Conservation (phyloP, 2,888 invertebrate genomes). For the Ophion obscuratus region DNA sequence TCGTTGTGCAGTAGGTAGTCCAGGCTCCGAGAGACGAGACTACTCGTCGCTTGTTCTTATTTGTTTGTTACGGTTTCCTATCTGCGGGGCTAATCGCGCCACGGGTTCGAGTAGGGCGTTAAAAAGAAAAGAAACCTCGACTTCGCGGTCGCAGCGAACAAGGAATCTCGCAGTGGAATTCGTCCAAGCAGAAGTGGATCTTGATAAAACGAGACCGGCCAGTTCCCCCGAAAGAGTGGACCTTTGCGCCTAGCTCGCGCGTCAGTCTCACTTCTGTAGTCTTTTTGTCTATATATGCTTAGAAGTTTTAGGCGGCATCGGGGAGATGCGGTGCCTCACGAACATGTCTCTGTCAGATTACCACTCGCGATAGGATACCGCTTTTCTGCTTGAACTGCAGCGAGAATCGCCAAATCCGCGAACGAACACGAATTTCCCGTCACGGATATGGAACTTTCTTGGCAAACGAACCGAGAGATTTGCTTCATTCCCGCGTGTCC, state of each 20-base stretch:
- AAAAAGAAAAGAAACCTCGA: conserved; percentile 38
- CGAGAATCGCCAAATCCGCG: conserved; percentile 32
- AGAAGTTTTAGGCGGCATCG: conserved; percentile 68
- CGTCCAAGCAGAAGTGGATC: conserved; percentile 77
- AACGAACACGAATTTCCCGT: conserved; percentile 44
- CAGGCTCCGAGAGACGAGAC: conserved; percentile 61
- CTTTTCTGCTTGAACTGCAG: conserved; percentile 21
- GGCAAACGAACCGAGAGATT: not conserved
- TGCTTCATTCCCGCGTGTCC: not conserved
- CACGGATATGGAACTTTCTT: not conserved
- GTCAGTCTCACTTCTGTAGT: conserved; percentile 50
- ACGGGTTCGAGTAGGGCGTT: conserved; percentile 67
- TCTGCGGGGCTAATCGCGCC: conserved; percentile 79
- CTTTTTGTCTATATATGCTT: conserved; percentile 62
- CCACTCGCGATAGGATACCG: conserved; percentile 67
- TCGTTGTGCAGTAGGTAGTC: conserved; percentile 69
- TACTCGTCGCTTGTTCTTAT: conserved; percentile 75
- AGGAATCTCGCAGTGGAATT: conserved; percentile 79
- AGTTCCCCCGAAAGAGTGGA: not conserved
- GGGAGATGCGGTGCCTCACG: conserved; percentile 64
- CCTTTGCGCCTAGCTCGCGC: conserved; percentile 33
- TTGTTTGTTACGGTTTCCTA: conserved; percentile 80
- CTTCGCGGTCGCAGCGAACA: conserved; percentile 56
- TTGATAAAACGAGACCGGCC: conserved; percentile 74
- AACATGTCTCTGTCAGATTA: conserved; percentile 70